Conservation (phyloP, 2,888 invertebrate species). For the Sphaeridia pumilis region DNA sequence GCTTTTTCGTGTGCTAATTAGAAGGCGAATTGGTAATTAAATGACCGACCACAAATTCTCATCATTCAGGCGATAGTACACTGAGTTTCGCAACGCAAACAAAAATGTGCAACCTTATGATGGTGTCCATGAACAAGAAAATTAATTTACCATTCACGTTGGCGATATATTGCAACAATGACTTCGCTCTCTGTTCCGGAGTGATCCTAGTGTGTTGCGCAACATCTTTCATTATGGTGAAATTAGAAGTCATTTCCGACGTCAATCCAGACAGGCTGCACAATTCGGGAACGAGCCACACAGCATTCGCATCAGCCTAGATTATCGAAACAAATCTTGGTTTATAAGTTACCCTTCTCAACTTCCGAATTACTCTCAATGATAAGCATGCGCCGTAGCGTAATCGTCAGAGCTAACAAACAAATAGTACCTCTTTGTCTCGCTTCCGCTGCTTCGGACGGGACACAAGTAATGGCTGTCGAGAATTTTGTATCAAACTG, state of each 20-base stretch:
- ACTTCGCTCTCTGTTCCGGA: constrained; percentile 61
- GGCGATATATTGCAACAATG: constrained; percentile 49
- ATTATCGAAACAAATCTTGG: too few relatives aligned
- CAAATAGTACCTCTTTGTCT: too few relatives aligned
- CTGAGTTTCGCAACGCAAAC: neutral
- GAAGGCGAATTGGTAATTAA: too few relatives aligned
- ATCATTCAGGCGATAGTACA: neutral
- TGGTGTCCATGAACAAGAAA: too few relatives aligned
- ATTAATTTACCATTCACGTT: constrained; percentile 35
- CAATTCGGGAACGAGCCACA: constrained; percentile 71
- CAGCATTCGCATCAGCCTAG: constrained; percentile 1
- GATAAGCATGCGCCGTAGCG: too few relatives aligned
- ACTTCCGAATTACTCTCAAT: too few relatives aligned
- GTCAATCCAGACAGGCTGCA: constrained; percentile 79
- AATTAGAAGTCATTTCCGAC: constrained; percentile 67
- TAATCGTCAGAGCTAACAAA: too few relatives aligned
- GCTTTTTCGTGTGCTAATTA: constrained; percentile 51
- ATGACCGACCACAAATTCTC: neutral
- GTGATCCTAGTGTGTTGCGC: constrained; percentile 64
- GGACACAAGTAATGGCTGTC: too few relatives aligned
- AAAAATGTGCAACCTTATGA: too few relatives aligned
- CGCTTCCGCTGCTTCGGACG: too few relatives aligned
- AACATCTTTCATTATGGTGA: constrained; percentile 73
- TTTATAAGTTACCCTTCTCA: too few relatives aligned
- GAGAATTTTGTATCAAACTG: too few relatives aligned